These are phyloP conservation scores for Acanthochromis polyacanthus DNA, from an alignment of 2,113 vertebrate genomes.

Conservation along the genomic window DNA sequence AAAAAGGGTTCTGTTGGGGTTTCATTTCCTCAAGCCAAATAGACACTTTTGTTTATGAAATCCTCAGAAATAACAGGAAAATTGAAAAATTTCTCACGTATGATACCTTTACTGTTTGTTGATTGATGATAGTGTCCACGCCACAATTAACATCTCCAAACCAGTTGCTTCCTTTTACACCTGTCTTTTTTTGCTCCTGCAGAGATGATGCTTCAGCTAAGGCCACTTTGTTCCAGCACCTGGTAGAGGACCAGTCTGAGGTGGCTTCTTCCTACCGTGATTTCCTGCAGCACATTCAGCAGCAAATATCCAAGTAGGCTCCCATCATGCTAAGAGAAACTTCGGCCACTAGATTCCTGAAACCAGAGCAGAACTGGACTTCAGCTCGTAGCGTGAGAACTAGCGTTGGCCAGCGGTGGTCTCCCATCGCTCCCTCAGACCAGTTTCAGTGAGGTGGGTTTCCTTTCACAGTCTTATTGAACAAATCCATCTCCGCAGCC, in stretches of 20 bases:
- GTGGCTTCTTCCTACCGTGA: conserved; percentile 93
- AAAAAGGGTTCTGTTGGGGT: too few species aligned
- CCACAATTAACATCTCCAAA: too few species aligned
- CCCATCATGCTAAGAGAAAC: background rate
- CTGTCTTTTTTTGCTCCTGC: conserved; percentile 48
- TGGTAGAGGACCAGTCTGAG: conserved; percentile 95
- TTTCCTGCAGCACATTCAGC: conserved; percentile 95
- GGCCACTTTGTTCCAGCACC: conserved; percentile 91
- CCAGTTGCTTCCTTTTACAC: background rate
- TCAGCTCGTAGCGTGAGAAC: conserved; percentile 23
- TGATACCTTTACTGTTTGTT: too few species aligned
- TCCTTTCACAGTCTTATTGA: conserved; percentile 9
- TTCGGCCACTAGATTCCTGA: background rate
- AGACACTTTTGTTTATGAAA: too few species aligned
- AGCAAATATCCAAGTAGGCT: conserved; percentile 91
- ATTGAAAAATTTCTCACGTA: too few species aligned
- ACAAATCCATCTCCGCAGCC: background rate
- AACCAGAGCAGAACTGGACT: background rate
- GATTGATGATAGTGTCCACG: too few species aligned
- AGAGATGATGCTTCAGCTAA: conserved; percentile 93
- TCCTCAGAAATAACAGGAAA: too few species aligned
- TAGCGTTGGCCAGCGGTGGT: conserved; percentile 35
- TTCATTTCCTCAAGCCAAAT: too few species aligned
- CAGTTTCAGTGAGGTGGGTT: conserved; percentile 19
- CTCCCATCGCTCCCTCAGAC: conserved; percentile 29